Evolutionary conservation across 2,888 invertebrate genomes (phyloP), one percentile per base, ranked within the genome.

Genomic region (Oligia strigilis): DNA sequence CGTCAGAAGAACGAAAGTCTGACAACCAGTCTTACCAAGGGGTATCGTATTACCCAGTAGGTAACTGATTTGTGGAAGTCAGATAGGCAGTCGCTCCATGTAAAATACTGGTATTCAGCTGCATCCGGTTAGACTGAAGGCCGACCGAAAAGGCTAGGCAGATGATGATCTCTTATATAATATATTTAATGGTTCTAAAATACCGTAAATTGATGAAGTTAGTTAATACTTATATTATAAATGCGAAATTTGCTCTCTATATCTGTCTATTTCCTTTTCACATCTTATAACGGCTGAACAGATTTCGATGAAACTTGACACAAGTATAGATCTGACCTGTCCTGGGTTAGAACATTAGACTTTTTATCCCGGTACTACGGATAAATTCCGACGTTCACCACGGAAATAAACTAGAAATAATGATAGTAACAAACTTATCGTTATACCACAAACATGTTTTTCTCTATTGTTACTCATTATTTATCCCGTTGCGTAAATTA

Each of bases 401-500:
- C 14, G 36, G 17, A 5, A 0, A 49, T 17, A 40, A n/a, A 6
- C 55, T 40, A 40, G 1, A 17, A 40, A 58, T 40, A 40, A 17
- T 40, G 23, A 23, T 6, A 19, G 11, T 19, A 72, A 72, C 2
- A 14, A 36, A 29, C 4, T 43, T 29, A 23, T 43, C 19, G 29
- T 6, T 74, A 43, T 9, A 73, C 23, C 49, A n/a, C 29, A 75
- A 43, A 75, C 75, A 74, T 29, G 6, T 11, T 73, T 55, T 55
- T 75, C 73, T 14, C 9, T 52, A 9, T 29, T 23, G 17, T 55
- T 74, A 43, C 40, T 55, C 43, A 43, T 40, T 29, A 9, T 29
- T 19, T 29, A 55, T 14, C 19, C 14, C 29, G 4, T 14, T 29
- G 23, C 23, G 75, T 55, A 40, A 75, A 52, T 55, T 0, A 55